phyloP scores from a whole-genome alignment of 2,113 vertebrate species.

The Menura novaehollandiae region DNA sequence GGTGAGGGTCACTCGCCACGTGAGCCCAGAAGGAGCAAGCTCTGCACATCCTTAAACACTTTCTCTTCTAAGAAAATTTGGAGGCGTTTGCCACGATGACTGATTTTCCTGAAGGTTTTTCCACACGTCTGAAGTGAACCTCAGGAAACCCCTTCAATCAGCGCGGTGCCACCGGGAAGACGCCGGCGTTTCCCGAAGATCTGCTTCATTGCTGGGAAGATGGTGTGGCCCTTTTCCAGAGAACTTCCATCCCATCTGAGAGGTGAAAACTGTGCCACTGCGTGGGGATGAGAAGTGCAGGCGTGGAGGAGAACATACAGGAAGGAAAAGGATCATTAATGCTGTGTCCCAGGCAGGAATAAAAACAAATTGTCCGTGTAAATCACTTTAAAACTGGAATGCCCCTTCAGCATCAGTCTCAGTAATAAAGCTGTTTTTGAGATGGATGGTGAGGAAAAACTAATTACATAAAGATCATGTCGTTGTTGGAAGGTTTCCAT shows the following conservation, averaged over 20 bases:
- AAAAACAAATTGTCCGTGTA: neutral
- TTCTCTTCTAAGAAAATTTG: neutral
- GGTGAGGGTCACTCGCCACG: neutral
- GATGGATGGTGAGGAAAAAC: neutral
- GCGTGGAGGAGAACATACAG: neutral
- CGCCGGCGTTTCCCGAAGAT: constrained; percentile 49
- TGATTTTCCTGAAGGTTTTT: neutral
- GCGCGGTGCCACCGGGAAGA: constrained; percentile 7
- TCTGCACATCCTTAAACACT: rapidly evolving
- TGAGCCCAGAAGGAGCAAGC: neutral
- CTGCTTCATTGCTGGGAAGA: constrained; percentile 65
- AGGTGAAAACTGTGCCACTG: neutral
- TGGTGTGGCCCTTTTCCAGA: constrained; percentile 29
- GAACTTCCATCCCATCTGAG: neutral
- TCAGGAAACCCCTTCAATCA: neutral
- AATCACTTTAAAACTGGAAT: neutral
- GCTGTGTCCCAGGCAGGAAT: neutral
- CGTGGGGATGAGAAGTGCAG: neutral
- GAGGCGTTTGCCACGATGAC: rapidly evolving
- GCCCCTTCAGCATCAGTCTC: neutral
- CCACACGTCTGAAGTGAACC: rapidly evolving
- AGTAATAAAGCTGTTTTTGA: neutral
- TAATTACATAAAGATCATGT: neutral
- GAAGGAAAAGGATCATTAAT: constrained; percentile 20
- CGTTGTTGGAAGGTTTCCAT: neutral